A percentile compares a stretch with the other conserved stretches of the same genome.
phyloP scores from a whole-genome alignment of 2,888 invertebrate species.

The Ormia ochracea region DNA sequence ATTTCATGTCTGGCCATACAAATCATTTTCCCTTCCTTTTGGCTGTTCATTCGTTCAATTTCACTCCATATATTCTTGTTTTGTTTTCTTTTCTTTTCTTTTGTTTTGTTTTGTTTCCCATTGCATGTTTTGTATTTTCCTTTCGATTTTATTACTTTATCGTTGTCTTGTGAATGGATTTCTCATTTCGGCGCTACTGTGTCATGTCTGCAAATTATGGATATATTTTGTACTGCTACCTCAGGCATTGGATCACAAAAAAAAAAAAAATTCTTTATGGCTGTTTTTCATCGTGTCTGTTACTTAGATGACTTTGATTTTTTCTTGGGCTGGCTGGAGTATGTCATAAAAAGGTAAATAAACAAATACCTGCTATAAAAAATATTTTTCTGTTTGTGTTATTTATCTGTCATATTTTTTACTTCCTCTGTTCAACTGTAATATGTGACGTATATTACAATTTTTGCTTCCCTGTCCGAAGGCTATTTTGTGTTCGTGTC shows the following conservation, averaged over 20 bases:
- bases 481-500: not conserved
- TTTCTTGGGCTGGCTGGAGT: no score
- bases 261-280: slow-evolving; percentile 35
- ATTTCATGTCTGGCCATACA: no score
- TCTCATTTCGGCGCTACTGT: slow-evolving; percentile 18
- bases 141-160: slow-evolving; percentile 35
- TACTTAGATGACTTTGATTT: not conserved
- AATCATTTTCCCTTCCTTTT: no score
- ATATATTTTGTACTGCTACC: not conserved
- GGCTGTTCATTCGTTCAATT: no score
- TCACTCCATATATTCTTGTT: not conserved
- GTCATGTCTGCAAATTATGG: not conserved
- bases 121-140: slow-evolving; percentile 15
- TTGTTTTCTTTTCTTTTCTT: not conserved
- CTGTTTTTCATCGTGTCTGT: slow-evolving; percentile 9
- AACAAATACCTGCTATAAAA: slow-evolving; percentile 39
- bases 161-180: slow-evolving; percentile 23
- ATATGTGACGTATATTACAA: slow-evolving; percentile 46
- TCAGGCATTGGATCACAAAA: not conserved
- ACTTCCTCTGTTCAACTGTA: slow-evolving; percentile 14
- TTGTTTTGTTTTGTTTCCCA: not conserved
- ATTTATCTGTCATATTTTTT: slow-evolving; percentile 28
- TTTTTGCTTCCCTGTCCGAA: slow-evolving; percentile 18
- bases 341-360: slow-evolving; percentile 44
- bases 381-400: not conserved